These are phyloP conservation scores for Melitaea athalia DNA, from an alignment of 2,888 invertebrate genomes.

Conservation along the genomic window DNA sequence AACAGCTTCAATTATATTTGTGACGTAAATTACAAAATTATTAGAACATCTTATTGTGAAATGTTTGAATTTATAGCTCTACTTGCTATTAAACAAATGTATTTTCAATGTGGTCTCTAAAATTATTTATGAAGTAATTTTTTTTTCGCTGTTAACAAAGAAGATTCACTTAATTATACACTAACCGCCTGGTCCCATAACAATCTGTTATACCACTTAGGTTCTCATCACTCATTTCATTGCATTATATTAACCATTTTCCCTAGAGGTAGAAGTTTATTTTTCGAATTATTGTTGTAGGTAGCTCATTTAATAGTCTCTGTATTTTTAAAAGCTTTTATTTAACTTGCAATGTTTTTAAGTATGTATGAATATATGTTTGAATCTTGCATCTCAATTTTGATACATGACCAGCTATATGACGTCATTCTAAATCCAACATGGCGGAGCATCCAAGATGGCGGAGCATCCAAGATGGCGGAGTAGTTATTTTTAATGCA, in stretches of 20 bases:
- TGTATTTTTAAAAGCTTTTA: too few species aligned
- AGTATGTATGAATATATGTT: too few species aligned
- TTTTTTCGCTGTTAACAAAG: neutral
- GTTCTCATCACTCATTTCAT: slow-evolving; percentile 78
- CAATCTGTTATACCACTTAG: slow-evolving; percentile 77
- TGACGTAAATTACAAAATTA: slow-evolving; percentile 14
- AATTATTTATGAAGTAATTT: neutral
- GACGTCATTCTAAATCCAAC: too few species aligned
- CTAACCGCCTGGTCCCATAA: slow-evolving; percentile 63
- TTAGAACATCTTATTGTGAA: slow-evolving; percentile 16
- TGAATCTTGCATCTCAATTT: too few species aligned
- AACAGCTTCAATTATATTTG: slow-evolving; percentile 12
- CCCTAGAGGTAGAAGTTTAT: slow-evolving; percentile 54
- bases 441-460: too few species aligned
- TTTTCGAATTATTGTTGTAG: slow-evolving; percentile 27
- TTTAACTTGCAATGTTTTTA: too few species aligned
- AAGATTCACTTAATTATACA: slow-evolving; percentile 43
- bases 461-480: too few species aligned
- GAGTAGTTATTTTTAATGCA: too few species aligned
- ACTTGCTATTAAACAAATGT: neutral
- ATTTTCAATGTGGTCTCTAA: neutral
- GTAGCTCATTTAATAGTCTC: too few species aligned
- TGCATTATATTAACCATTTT: slow-evolving; percentile 70
- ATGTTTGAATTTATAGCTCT: neutral
- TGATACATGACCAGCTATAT: too few species aligned